Conservation (phyloP, 1,140 invertebrate genomes). For the Solen grandis region DNA sequence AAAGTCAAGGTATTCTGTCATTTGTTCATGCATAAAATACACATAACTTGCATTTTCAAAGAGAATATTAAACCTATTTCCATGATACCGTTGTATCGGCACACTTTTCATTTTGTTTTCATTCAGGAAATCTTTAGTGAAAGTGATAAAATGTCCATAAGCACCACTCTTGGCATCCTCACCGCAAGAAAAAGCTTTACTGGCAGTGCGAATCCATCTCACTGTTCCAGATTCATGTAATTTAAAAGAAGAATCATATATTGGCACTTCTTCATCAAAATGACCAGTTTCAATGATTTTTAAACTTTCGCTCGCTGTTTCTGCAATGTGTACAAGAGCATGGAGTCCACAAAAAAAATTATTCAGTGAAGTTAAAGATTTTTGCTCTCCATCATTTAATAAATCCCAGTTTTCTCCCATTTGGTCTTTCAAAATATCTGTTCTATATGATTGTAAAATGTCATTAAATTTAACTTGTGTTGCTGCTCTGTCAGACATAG, state of each 20-base stretch:
- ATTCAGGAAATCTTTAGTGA: slow-evolving; percentile 5
- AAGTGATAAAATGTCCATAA: slow-evolving; percentile 17
- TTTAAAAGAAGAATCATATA: no score
- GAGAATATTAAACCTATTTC: no score
- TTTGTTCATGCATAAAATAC: background rate
- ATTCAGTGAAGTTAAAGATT: slow-evolving; percentile 13
- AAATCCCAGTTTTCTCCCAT: slow-evolving; percentile 35
- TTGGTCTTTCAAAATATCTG: slow-evolving; percentile 21
- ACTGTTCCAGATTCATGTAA: slow-evolving; percentile 24
- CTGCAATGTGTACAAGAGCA: slow-evolving; percentile 46
- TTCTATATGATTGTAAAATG: slow-evolving; percentile 47
- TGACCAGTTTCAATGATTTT: slow-evolving; percentile 2
- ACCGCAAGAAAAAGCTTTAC: slow-evolving; percentile 54
- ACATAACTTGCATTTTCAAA: background rate
- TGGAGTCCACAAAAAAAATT: slow-evolving; percentile 54
- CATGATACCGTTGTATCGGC: slow-evolving; percentile 42
- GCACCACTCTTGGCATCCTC: slow-evolving; percentile 23
- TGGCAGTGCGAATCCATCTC: slow-evolving; percentile 22
- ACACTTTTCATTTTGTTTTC: slow-evolving; percentile 30
- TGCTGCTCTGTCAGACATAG: slow-evolving; percentile 55
- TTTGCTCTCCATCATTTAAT: slow-evolving; percentile 26
- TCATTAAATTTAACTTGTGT: slow-evolving; percentile 54
- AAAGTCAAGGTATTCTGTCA: slow-evolving; percentile 9
- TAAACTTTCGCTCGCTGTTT: slow-evolving; percentile 13
- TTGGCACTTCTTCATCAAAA: slow-evolving; percentile 41